Evolutionary conservation across 2,888 invertebrate species (phyloP).

Genomic region (Miltochrista miniata): DNA sequence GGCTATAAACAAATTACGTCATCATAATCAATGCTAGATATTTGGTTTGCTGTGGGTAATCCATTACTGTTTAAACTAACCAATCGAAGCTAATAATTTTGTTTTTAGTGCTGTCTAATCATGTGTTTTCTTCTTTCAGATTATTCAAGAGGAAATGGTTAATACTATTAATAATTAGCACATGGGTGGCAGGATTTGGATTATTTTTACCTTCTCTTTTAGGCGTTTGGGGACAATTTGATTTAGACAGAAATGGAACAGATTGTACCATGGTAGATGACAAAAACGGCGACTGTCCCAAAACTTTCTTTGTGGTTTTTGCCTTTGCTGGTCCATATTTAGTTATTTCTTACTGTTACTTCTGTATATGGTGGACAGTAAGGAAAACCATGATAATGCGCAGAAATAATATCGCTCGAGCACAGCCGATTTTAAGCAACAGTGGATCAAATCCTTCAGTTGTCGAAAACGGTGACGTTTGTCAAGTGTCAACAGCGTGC

Average conservation of each 20-base stretch:
- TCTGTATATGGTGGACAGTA: constrained; percentile 91
- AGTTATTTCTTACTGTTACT: constrained; percentile 91
- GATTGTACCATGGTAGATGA: constrained; percentile 91
- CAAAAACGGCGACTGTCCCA: constrained; percentile 86
- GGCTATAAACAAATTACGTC: too few species aligned
- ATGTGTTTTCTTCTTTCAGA: constrained; percentile 64
- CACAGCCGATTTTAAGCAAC: constrained; percentile 27
- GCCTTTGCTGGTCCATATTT: constrained; percentile 93
- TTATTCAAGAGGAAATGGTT: constrained; percentile 87
- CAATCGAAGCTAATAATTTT: too few species aligned
- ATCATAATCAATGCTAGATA: too few species aligned
- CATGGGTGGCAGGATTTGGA: constrained; percentile 89
- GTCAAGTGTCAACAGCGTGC: not conserved
- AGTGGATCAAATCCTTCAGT: constrained; percentile 6
- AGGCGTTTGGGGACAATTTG: constrained; percentile 90
- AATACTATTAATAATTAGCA: constrained; percentile 87
- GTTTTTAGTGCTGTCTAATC: not conserved
- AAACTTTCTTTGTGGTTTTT: constrained; percentile 89
- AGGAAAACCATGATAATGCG: constrained; percentile 84
- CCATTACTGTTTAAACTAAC: too few species aligned
- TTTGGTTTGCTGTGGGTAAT: too few species aligned
- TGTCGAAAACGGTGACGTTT: not conserved
- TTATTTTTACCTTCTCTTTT: constrained; percentile 88
- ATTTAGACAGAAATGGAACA: constrained; percentile 87
- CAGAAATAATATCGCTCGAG: constrained; percentile 64